phyloP scores from a whole-genome alignment of 1,140 invertebrate genomes.

The Leptoteleia sp. region DNA sequence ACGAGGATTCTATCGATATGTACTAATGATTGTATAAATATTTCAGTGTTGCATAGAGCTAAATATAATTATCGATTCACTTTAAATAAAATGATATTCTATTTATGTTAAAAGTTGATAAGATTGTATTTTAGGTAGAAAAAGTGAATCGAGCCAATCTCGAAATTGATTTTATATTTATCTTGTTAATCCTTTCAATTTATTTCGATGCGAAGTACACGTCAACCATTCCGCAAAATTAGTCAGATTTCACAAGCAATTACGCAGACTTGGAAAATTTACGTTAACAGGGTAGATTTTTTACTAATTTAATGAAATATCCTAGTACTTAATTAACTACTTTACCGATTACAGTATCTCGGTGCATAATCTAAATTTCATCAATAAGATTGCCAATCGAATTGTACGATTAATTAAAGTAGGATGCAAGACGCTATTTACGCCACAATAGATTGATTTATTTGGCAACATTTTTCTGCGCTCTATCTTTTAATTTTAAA shows the following conservation, averaged over 20 bases:
- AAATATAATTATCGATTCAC: too few species aligned
- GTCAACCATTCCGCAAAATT: constrained; percentile 15
- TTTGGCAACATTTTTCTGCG: constrained; percentile 33
- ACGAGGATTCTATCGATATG: too few species aligned
- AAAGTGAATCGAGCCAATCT: background rate
- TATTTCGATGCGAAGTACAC: constrained; percentile 18
- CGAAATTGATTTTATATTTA: constrained; percentile 5
- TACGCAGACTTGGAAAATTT: background rate
- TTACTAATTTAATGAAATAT: constrained; percentile 24
- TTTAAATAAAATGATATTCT: too few species aligned
- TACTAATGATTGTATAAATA: too few species aligned
- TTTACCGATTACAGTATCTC: too few species aligned
- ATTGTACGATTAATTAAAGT: too few species aligned
- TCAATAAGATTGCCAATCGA: too few species aligned
- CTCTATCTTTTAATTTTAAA: constrained; percentile 24
- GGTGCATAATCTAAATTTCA: too few species aligned
- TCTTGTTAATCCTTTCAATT: constrained; percentile 41
- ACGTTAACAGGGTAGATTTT: background rate
- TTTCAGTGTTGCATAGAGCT: too few species aligned
- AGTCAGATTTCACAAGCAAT: constrained; percentile 31
- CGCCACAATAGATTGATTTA: constrained; percentile 34
- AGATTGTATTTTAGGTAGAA: too few species aligned
- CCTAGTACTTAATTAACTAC: background rate
- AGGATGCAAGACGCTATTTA: too few species aligned
- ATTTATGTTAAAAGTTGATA: too few species aligned